Evolutionary conservation across 2,888 invertebrate species (phyloP), one percentile per base, ranked within the genome.

Genomic region (Drosophila rellima): DNA sequence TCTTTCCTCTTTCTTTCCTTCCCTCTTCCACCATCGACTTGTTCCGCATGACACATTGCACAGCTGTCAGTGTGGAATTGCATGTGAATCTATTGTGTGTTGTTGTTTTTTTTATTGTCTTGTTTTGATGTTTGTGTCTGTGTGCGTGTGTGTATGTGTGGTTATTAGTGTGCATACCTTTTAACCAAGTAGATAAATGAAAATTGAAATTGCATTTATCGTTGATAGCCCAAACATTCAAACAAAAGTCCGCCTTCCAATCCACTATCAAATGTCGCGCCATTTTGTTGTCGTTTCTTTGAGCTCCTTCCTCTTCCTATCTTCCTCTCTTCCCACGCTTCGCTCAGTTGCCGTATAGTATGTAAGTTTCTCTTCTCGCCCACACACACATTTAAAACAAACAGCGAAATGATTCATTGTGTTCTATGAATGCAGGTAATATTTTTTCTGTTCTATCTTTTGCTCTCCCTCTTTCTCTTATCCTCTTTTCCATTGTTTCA

Each of bases 391-490:
- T 48, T 66, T 55, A 10, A 70, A 65, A 75, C 70, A 74, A 70
- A 62, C 59, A 42, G 6, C 60, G 37, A 68, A 71, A 78, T 74
- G 74, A 78, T 81, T 84, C 82, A 78, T 82, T 84, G 75, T 82
- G 35, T 51, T 55, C 60, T 54, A 33, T 69, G 66, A 78, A 78
- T 84, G 70, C 82, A 81, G 81, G 82, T 82, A 69, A 82, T 84
- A 70, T 65, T 57, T 64, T 63, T 35, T 42, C 29, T 31, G n/a
- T 31, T 42, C 42, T 55, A 42, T 54, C n/a, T 20, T 3, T 5
- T 20, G 7, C 40, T 42, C 2, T 11, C 7, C 18, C 3, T 35
- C 37, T 13, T 17, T 23, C 35, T 23, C 37, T 8, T 26, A 6
- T n/a, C 11, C 33, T 11, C 18, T 13, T 8, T 42, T 18, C 31